Evolutionary conservation across 2,113 vertebrate species (phyloP).

Genomic region (Leptobrachium leishanense): DNA sequence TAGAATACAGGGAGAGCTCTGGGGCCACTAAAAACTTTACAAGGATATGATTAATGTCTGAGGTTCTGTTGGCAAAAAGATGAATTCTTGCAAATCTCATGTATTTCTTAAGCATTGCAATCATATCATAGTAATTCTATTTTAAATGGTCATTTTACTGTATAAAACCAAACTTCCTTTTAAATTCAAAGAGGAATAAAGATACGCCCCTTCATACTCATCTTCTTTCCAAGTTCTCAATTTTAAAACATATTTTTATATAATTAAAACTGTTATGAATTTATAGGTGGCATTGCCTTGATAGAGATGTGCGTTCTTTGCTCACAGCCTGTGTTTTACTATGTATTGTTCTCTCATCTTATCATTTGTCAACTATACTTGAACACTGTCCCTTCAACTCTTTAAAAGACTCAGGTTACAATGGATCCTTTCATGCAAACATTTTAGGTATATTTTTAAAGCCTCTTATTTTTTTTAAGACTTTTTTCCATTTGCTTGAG

Average conservation of each 20-base stretch:
- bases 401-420: slow-evolving; percentile 8
- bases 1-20: no score
- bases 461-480: slow-evolving; percentile 4
- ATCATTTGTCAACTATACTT: neutral
- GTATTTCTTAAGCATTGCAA: no score
- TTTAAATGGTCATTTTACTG: no score
- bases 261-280: neutral
- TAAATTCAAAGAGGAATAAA: no score
- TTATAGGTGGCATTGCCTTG: neutral
- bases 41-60: no score
- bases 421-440: slow-evolving; percentile 10
- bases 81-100: no score
- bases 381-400: neutral
- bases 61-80: no score
- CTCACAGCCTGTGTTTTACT: neutral
- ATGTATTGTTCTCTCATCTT: neutral
- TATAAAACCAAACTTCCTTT: no score
- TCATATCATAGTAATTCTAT: no score
- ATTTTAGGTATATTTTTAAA: slow-evolving; percentile 32
- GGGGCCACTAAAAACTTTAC: no score
- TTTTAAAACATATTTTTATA: neutral
- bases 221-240: no score
- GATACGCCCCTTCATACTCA: neutral
- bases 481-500: slow-evolving; percentile 48
- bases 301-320: neutral